Evolutionary conservation across 2,888 invertebrate species (phyloP).

Genomic region (Danaus chrysippus): DNA sequence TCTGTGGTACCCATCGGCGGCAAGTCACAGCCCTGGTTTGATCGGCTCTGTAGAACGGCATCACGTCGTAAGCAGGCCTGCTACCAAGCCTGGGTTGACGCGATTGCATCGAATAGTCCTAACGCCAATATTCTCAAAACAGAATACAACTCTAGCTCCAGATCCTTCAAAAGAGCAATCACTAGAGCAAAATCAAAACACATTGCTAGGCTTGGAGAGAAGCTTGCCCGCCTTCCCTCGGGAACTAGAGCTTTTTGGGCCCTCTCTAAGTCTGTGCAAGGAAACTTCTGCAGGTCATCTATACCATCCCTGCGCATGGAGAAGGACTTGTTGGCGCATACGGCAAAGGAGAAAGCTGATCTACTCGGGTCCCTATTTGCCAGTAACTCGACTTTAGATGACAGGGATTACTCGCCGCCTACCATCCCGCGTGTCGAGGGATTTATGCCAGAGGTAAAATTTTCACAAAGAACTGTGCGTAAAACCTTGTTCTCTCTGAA

Average conservation of each 20-base stretch:
- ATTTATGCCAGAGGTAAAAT: neutral
- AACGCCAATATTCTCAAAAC: slow-evolving; percentile 15
- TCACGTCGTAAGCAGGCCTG: slow-evolving; percentile 1
- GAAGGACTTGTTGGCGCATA: neutral
- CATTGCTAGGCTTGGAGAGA: slow-evolving; percentile 16
- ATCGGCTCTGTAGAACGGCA: slow-evolving; percentile 7
- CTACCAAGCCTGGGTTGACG: slow-evolving; percentile 4
- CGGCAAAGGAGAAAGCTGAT: neutral
- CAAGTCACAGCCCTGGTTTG: slow-evolving; percentile 7
- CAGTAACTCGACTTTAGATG: neutral
- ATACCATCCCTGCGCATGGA: neutral
- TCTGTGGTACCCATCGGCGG: slow-evolving; percentile 6
- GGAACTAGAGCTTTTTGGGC: slow-evolving; percentile 22
- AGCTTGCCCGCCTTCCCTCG: slow-evolving; percentile 16
- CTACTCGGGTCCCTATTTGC: neutral
- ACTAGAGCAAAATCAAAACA: slow-evolving; percentile 19
- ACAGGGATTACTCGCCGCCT: neutral
- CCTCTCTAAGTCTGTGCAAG: slow-evolving; percentile 19
- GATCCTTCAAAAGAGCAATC: slow-evolving; percentile 19
- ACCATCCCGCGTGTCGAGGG: neutral
- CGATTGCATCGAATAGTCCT: neutral
- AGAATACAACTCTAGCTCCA: slow-evolving; percentile 16
- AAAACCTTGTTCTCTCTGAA: neutral
- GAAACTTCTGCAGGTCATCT: too few species aligned
- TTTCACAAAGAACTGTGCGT: neutral